phyloP scores from a whole-genome alignment of 1,140 invertebrate genomes.

The Paraescarpia echinospica region DNA sequence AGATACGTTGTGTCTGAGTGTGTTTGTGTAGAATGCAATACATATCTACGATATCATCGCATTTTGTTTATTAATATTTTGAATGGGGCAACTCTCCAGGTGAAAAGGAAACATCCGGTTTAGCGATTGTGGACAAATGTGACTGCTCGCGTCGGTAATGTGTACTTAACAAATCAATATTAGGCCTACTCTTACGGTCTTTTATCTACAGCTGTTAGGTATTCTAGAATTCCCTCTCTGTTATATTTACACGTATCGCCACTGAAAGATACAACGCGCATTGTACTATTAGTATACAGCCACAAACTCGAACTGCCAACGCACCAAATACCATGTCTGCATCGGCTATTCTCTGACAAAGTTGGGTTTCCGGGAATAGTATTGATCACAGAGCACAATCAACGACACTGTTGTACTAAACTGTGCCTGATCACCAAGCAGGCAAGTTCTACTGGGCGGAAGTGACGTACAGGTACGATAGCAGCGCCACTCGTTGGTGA shows the following conservation, averaged over 20 bases:
- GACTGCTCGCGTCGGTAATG: not conserved
- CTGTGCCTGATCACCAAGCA: not conserved
- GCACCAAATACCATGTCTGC: not conserved
- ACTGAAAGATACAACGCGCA: not conserved
- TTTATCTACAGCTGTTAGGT: not conserved
- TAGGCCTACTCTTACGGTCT: not conserved
- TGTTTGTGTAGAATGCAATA: no score
- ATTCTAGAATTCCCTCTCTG: not conserved
- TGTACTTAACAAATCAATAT: not conserved
- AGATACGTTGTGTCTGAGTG: no score
- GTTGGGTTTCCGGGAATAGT: not conserved
- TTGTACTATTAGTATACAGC: not conserved
- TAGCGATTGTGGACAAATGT: not conserved
- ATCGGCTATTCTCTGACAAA: not conserved
- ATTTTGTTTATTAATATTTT: not conserved
- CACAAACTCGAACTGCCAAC: not conserved
- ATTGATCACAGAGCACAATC: not conserved
- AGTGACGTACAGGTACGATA: not conserved
- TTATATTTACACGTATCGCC: not conserved
- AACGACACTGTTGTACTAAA: not conserved
- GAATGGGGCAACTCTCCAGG: not conserved
- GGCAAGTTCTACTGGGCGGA: not conserved
- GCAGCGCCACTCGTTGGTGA: not conserved
- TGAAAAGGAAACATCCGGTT: not conserved
- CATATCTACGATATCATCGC: no score